A percentile compares a stretch with the other conserved stretches of the same genome.
phyloP scores from a whole-genome alignment of 2,113 vertebrate genomes.

The Carollia perspicillata region DNA sequence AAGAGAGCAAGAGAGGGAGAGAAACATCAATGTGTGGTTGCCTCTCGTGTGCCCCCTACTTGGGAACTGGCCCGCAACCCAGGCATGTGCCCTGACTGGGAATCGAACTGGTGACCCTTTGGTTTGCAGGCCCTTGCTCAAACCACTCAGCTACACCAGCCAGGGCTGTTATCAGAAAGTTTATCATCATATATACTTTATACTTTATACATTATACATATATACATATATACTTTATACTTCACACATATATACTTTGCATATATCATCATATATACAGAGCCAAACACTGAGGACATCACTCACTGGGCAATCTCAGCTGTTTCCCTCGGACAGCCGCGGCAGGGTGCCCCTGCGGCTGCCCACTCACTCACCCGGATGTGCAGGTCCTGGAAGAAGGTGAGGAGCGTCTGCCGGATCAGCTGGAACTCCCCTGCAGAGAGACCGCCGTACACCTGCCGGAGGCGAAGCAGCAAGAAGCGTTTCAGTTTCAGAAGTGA shows the following conservation, averaged over 20 bases:
- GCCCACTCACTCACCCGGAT: slow-evolving; percentile 89
- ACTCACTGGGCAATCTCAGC: background rate
- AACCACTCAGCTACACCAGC: too few species aligned
- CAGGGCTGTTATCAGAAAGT: background rate
- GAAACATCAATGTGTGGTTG: too few species aligned
- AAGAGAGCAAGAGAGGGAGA: too few species aligned
- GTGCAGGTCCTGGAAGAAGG: slow-evolving; percentile 99
- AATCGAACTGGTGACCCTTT: too few species aligned
- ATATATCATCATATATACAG: too few species aligned
- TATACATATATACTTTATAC: too few species aligned
- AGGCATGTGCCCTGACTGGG: too few species aligned
- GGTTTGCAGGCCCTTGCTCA: too few species aligned
- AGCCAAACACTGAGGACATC: background rate
- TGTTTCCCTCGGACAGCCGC: background rate
- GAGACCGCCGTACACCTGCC: slow-evolving; percentile 87
- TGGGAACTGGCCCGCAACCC: too few species aligned
- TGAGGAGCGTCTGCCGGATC: slow-evolving; percentile 94
- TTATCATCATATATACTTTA: background rate
- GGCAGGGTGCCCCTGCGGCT: background rate
- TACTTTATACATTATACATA: too few species aligned
- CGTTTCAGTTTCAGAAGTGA: background rate
- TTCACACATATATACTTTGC: too few species aligned
- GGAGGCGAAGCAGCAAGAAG: slow-evolving; percentile 6
- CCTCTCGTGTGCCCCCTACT: too few species aligned
- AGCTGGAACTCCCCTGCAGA: slow-evolving; percentile 94